phyloP scores from a whole-genome alignment of 2,113 vertebrate species.

The Psilopsiagon aurifrons region DNA sequence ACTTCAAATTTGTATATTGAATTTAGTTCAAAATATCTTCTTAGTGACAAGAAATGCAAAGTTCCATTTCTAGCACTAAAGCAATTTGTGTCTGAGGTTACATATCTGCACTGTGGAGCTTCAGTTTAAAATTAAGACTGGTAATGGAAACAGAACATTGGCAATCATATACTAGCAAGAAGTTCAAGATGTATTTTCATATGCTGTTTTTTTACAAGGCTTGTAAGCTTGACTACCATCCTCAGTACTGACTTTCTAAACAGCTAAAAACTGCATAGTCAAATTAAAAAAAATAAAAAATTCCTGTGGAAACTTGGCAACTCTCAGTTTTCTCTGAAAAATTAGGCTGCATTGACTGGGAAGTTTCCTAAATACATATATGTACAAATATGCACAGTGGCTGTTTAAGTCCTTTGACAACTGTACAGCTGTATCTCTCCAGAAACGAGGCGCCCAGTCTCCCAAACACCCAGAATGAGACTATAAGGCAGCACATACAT shows the following conservation, averaged over 20 bases:
- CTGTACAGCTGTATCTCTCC: neutral
- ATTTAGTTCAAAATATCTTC: neutral
- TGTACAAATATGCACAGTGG: neutral
- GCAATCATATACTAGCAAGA: neutral
- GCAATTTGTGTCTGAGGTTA: neutral
- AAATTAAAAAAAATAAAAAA: neutral
- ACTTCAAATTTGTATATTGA: neutral
- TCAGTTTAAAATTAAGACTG: neutral
- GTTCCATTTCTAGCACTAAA: neutral
- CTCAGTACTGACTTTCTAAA: neutral
- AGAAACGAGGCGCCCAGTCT: neutral
- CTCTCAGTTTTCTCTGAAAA: neutral
- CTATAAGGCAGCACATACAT: neutral
- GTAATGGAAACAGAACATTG: neutral
- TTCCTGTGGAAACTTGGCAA: neutral
- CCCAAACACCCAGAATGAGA: rapidly evolving
- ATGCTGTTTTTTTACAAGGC: rapidly evolving
- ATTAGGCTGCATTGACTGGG: neutral
- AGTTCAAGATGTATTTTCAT: neutral
- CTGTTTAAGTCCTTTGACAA: neutral
- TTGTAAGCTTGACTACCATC: neutral
- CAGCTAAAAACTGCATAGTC: neutral
- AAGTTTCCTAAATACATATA: neutral
- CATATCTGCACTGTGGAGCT: neutral
- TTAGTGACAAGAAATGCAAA: neutral